Conservation (phyloP, 1,140 invertebrate genomes). For the honey bee (Apis mellifera) region DNA sequence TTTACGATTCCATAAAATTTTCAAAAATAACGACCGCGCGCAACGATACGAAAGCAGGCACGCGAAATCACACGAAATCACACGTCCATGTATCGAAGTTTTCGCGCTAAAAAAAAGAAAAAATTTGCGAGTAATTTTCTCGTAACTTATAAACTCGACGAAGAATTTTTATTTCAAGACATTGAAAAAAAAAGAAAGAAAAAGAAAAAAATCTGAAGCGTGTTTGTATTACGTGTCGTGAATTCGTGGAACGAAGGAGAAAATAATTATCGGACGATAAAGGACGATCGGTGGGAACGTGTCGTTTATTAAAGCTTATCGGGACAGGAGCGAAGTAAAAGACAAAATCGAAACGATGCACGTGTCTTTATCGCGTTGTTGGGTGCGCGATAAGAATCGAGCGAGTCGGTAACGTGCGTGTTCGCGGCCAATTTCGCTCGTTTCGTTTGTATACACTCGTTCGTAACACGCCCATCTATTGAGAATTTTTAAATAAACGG, state of each 20-base stretch:
- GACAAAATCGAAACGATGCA: slow-evolving; percentile 38
- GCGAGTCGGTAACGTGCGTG: slow-evolving; percentile 34
- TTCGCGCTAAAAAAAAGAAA: too few relatives aligned
- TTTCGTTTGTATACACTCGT: slow-evolving; percentile 14
- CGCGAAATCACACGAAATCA: neutral
- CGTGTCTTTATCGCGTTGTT: slow-evolving; percentile 42
- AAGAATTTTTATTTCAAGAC: too few relatives aligned
- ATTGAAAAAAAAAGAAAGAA: neutral
- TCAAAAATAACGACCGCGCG: neutral
- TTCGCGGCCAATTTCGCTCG: slow-evolving; percentile 1
- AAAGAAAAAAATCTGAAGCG: neutral
- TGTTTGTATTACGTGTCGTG: neutral
- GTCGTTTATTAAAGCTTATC: slow-evolving; percentile 55
- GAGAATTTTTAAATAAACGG: neutral
- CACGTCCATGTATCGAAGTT: neutral
- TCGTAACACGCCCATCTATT: neutral
- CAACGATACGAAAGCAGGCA: neutral
- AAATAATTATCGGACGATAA: slow-evolving; percentile 3
- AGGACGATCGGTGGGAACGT: neutral
- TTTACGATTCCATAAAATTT: neutral
- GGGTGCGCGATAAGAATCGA: slow-evolving; percentile 33
- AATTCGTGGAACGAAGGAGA: too few relatives aligned
- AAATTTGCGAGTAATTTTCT: too few relatives aligned
- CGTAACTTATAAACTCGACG: too few relatives aligned
- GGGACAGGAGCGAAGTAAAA: neutral